Base-by-base conservation (phyloP, 2,113 vertebrate genomes). In the Fregetta grallaria region DNA sequence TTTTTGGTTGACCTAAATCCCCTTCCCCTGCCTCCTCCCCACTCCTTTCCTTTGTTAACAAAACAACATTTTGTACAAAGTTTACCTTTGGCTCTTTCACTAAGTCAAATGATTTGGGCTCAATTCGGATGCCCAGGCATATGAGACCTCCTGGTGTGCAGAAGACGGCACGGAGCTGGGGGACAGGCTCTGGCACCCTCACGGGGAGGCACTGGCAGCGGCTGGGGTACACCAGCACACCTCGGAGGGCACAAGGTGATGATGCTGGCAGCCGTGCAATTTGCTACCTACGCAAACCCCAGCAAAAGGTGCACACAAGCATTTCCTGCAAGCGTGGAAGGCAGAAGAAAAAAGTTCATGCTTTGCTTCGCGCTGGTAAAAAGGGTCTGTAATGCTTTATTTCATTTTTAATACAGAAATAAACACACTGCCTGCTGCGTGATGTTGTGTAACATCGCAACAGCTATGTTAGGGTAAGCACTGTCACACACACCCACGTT, bases 91-190 rank as follows among this genome's bases (percentile, higher is more conserved):
- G n/a, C 17, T 95, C 52, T 44, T 45, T 66, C 52, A 55, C 19
- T 30, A 67, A 58, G 27, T 6, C 21, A 30, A 82, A 44, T 1
- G 1, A 76, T 13, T 68, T 38, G 20, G 2, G 17, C 19, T 87
- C 11, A 73, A 34, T 25, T 52, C 0, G 0, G 18, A 85, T 22
- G 47, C 25, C 19, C 16, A 26, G 17, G 30, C 18, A 34, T 1
- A 53, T 23, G 36, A 74, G 34, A 61, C 8, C 12, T 59, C 17
- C 36, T 13, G 34, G 44, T 53, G 12, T 5, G 19, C 2, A 2
- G 26, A 50, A 47, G 32, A 68, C 1, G 2, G 38, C 62, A 50
- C 0, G 1, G 53, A 84, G 49, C 16, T 68, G 49, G 26, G 26
- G 15, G 26, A 68, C 20, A 55, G 56, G 67, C 53, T 59, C 32